Evolutionary conservation across 2,888 invertebrate genomes (phyloP).

Genomic region (Drosophila mettleri): DNA sequence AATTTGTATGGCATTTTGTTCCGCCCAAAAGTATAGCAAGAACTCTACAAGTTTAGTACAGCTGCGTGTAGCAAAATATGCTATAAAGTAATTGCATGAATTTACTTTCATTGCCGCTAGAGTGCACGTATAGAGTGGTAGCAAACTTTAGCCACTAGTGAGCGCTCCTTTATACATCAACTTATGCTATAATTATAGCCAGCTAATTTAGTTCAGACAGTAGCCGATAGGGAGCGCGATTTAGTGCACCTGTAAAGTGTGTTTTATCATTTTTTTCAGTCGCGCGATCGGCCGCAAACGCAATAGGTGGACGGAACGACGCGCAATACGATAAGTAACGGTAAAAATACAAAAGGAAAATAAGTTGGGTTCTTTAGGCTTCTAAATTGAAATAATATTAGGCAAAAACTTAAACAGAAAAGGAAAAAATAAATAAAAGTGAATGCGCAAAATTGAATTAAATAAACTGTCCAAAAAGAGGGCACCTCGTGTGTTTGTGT

Average conservation of each 20-base stretch:
- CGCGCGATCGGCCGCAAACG: conserved; percentile 60
- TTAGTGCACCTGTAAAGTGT: conserved; percentile 12
- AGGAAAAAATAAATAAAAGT: neutral
- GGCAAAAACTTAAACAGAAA: neutral
- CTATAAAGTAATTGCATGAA: neutral
- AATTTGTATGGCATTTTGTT: neutral
- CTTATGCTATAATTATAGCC: conserved; percentile 16
- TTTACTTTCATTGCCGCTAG: conserved; percentile 3
- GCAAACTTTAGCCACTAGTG: neutral
- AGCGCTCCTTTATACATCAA: neutral
- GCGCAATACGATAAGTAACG: conserved; percentile 51
- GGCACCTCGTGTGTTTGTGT: neutral
- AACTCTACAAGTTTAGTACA: conserved; percentile 30
- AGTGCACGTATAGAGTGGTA: neutral
- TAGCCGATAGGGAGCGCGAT: conserved; percentile 19
- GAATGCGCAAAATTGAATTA: conserved; percentile 30
- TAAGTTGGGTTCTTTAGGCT: neutral
- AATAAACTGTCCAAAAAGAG: neutral
- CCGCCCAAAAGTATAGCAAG: conserved; percentile 18
- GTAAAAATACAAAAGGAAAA: conserved; percentile 36
- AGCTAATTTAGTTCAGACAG: rapidly evolving
- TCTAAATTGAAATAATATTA: neutral
- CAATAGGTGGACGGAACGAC: conserved; percentile 54
- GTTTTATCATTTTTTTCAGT: conserved; percentile 47
- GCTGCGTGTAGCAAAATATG: conserved; percentile 17